phyloP scores from a whole-genome alignment of 2,113 vertebrate species.

The Erythrolamprus reginae region DNA sequence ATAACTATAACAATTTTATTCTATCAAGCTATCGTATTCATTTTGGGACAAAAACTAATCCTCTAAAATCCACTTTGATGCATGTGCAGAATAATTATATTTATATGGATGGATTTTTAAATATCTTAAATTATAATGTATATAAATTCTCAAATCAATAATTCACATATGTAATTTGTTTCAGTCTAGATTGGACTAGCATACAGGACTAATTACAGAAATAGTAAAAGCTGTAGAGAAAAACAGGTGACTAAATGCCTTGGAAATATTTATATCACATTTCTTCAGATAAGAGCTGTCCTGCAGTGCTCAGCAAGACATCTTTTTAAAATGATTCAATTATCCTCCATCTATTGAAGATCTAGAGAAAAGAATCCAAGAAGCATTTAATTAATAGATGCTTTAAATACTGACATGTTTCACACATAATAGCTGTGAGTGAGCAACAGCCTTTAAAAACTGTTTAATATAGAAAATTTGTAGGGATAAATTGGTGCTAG shows the following conservation, averaged over 20 bases:
- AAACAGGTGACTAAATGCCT: neutral
- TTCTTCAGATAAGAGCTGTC: neutral
- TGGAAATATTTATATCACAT: neutral
- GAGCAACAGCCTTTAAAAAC: neutral
- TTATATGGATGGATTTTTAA: neutral
- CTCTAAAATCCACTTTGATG: neutral
- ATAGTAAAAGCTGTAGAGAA: neutral
- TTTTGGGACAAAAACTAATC: neutral
- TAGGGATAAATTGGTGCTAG: neutral
- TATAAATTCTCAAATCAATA: neutral
- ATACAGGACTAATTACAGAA: neutral
- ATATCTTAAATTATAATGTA: neutral
- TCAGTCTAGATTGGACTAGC: neutral
- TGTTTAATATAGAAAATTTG: neutral
- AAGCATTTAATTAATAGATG: neutral
- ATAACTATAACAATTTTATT: neutral
- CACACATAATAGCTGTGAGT: neutral
- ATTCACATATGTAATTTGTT: neutral
- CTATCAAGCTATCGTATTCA: neutral
- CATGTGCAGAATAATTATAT: neutral
- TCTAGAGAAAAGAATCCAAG: neutral
- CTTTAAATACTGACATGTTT: neutral
- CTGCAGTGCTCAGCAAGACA: neutral
- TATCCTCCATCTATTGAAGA: neutral
- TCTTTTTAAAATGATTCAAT: neutral